Base-by-base conservation (phyloP, 2,797 vertebrate genomes). In the Nasua narica region DNA sequence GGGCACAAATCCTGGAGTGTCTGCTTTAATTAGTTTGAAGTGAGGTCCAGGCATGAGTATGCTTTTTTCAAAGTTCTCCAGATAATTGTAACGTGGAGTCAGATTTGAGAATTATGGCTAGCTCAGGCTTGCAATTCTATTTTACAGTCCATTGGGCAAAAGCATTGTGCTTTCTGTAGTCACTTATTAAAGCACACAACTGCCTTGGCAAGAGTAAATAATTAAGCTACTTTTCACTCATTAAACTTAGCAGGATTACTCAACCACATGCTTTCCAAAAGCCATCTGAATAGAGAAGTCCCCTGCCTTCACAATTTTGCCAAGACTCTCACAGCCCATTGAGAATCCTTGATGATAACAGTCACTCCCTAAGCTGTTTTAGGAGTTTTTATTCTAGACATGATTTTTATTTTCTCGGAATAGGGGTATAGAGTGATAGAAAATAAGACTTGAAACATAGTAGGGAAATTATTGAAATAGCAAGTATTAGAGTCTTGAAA, bases 111-210 rank as follows among this genome's bases (percentile, higher is more conserved):
- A 52, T 65, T 21, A 60, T 32, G 5, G 35, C 50, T 60, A 58
- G 62, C 40, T 90, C 25, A 25, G 29, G 69, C 50, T 91, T 89
- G 5, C 35, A 65, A 95, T 74, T 78, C 60, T 77, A 83, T 77
- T 84, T 46, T 62, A 62, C 16, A 86, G 32, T 92, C 56, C 56
- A 78, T 2, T 93, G 81, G 81, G n/a, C 69, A 87, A 87, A 94
- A 94, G 46, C 77, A 50, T 16, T 72, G 14, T 87, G 92, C 25
- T 91, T 89, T 82, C n/a, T 90, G 27, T 52, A 77, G 40, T 94
- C 85, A 67, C 48, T 87, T 94, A 74, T 65, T 83, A 91, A 92
- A 86, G 69, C 81, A 90, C 76, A 84, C 54, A 94, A 56, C 67
- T 82, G 52, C 21, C 35, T 18, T 69, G 5, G 8, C 18, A 74